These are phyloP conservation scores for Lepidostoma basale DNA, from an alignment of 1,140 invertebrate species.

Conservation along the genomic window DNA sequence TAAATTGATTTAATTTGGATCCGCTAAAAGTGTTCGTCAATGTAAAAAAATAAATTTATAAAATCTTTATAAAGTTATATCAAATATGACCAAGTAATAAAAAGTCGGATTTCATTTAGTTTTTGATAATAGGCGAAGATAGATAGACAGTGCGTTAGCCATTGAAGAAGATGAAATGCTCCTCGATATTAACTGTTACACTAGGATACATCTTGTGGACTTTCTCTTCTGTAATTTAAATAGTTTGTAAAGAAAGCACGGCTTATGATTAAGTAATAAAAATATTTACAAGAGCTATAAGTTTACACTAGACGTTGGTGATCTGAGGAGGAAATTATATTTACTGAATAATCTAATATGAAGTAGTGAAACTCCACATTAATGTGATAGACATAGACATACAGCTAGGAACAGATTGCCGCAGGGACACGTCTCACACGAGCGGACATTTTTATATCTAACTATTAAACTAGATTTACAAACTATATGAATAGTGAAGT, in stretches of 20 bases:
- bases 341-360: not conserved
- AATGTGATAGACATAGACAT: not conserved
- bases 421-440: not conserved
- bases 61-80: not conserved
- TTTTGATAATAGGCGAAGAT: not conserved
- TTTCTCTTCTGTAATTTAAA: not conserved
- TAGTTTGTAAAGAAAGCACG: not conserved
- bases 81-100: conserved; percentile 13
- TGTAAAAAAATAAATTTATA: too few species aligned
- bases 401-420: not conserved
- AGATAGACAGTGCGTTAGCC: not conserved
- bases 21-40: too few species aligned
- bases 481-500: too few species aligned
- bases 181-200: too few species aligned
- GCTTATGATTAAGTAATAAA: conserved; percentile 25
- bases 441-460: conserved; percentile 17
- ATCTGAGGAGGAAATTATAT: not conserved
- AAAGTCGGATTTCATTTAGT: not conserved
- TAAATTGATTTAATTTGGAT: too few species aligned
- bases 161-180: too few species aligned
- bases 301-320: not conserved
- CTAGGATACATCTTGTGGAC: not conserved
- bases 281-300: conserved; percentile 20
- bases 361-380: not conserved
- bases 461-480: conserved; percentile 13